Evolutionary conservation across 2,888 invertebrate genomes (phyloP).

Genomic region (Morpho helenor): DNA sequence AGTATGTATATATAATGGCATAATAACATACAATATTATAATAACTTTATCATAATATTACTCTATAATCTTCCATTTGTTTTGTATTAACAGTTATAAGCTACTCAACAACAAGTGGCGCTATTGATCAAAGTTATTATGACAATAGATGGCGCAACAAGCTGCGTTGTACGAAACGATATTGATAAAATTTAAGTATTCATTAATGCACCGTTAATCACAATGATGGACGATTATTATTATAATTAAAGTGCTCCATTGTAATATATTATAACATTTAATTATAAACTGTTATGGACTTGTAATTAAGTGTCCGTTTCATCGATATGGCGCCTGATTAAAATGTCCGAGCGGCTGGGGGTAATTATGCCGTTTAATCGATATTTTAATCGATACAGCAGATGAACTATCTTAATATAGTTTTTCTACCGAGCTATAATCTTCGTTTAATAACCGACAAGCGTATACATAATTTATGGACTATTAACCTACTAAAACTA

Average conservation of each 20-base stretch:
- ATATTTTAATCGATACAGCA: slow-evolving; percentile 10
- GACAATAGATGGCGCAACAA: too few species aligned
- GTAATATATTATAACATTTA: slow-evolving; percentile 6
- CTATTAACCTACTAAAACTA: too few species aligned
- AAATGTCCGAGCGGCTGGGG: not conserved
- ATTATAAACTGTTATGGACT: slow-evolving; percentile 4
- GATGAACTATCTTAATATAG: too few species aligned
- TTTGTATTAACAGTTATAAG: too few species aligned
- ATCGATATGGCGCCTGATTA: slow-evolving; percentile 4
- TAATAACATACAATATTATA: too few species aligned
- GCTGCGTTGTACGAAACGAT: too few species aligned
- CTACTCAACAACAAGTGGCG: slow-evolving; percentile 61
- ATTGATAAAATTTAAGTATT: not conserved
- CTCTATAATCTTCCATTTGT: too few species aligned
- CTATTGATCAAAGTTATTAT: slow-evolving; percentile 11
- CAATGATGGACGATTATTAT: slow-evolving; percentile 15
- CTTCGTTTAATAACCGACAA: too few species aligned
- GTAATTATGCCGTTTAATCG: slow-evolving; percentile 3
- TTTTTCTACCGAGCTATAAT: too few species aligned
- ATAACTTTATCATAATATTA: too few species aligned
- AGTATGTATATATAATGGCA: too few species aligned
- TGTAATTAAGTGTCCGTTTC: not conserved
- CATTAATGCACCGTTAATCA: slow-evolving; percentile 9
- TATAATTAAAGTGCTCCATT: slow-evolving; percentile 10
- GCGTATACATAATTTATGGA: too few species aligned